Percentiles rank a stretch among this genome's conserved stretches.
phyloP scores from a whole-genome alignment of 2,113 vertebrate species.

The Machaerirhynchus nigripectus region DNA sequence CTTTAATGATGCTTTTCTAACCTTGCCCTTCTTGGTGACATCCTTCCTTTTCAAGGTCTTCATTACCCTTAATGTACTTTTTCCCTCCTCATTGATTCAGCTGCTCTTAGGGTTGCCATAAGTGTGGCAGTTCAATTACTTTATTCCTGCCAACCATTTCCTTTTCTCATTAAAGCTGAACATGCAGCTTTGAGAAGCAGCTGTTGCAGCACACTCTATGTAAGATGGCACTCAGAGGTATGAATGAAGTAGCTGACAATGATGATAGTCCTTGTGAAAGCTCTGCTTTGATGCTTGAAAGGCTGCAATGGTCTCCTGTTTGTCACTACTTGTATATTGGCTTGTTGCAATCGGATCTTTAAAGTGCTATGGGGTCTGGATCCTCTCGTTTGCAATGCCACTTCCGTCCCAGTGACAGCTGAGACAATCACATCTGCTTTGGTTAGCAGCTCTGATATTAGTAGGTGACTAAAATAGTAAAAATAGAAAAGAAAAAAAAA shows the following conservation, averaged over 20 bases:
- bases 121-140: not conserved
- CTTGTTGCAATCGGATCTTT: not conserved
- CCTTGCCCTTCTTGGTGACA: not conserved
- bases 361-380: constrained; percentile 8
- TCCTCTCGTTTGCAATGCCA: not conserved
- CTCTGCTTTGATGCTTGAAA: not conserved
- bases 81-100: not conserved
- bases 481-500: not conserved
- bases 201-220: not conserved
- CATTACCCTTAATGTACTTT: not conserved
- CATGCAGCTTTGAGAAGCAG: not conserved
- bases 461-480: not conserved
- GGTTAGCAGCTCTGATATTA: not conserved
- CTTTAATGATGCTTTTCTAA: not conserved
- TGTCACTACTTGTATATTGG: not conserved
- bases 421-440: constrained; percentile 30
- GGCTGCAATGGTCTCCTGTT: constrained; percentile 3
- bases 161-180: constrained; percentile 26
- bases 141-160: constrained; percentile 12
- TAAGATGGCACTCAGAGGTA: not conserved
- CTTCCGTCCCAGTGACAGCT: not conserved
- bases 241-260: constrained; percentile 26
- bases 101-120: not conserved
- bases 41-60: not conserved
- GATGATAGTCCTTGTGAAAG: not conserved